These are phyloP conservation scores for Pterobdella sp. DNA, from an alignment of 2,888 invertebrate genomes.

Conservation along the genomic window DNA sequence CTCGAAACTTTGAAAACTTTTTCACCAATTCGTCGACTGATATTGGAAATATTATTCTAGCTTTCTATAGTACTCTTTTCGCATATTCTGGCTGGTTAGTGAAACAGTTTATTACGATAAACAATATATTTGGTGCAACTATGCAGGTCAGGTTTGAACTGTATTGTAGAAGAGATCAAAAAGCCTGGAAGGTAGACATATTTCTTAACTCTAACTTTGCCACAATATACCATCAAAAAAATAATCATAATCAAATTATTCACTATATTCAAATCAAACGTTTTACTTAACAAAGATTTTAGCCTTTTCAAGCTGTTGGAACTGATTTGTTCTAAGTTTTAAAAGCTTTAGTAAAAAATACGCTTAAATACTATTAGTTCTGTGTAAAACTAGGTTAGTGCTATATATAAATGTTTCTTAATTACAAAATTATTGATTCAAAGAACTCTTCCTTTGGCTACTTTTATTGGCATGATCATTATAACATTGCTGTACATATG, in stretches of 20 bases:
- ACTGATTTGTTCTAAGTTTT: no score
- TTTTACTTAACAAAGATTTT: no score
- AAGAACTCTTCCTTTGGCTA: conserved; percentile 71
- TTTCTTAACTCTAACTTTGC: neutral
- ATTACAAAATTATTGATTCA: conserved; percentile 1
- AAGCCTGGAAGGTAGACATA: conserved; percentile 45
- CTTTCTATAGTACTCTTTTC: conserved; percentile 48
- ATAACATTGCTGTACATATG: conserved; percentile 76
- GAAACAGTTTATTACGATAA: no score
- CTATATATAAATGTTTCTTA: neutral
- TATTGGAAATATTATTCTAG: conserved; percentile 57
- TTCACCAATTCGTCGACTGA: conserved; percentile 51
- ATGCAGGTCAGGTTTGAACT: conserved; percentile 48
- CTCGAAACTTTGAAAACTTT: conserved; percentile 38
- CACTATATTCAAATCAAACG: no score
- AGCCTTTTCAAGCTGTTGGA: no score
- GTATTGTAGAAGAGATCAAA: conserved; percentile 48
- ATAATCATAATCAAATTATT: neutral
- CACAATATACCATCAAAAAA: neutral
- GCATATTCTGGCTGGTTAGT: conserved; percentile 55
- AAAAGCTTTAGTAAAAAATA: no score
- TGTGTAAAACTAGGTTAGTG: neutral
- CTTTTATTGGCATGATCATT: conserved; percentile 80
- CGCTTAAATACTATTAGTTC: no score
- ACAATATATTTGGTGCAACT: no score